These are phyloP conservation scores for Pantelozetes paolii DNA, from an alignment of 2,888 invertebrate genomes.

Conservation along the genomic window DNA sequence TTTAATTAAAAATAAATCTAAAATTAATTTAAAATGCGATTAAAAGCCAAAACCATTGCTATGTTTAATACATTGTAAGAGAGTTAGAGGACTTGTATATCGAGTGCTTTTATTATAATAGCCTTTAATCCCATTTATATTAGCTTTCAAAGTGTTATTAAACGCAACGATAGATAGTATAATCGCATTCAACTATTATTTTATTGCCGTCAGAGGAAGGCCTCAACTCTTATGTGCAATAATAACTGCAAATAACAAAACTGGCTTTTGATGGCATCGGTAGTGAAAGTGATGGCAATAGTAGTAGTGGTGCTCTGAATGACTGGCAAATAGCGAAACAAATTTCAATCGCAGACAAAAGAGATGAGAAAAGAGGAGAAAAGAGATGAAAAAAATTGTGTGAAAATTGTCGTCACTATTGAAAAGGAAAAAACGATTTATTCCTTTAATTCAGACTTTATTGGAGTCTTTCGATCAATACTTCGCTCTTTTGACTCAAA, in stretches of 20 bases:
- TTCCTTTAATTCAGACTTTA: neutral
- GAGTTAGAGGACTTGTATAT: neutral
- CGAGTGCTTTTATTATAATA: neutral
- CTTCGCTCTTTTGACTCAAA: neutral
- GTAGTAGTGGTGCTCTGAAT: neutral
- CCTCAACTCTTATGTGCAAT: slow-evolving; percentile 16
- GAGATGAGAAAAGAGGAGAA: slow-evolving; percentile 22
- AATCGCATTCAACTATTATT: slow-evolving; percentile 18
- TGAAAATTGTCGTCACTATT: neutral
- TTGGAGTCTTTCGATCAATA: neutral
- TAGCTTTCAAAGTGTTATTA: slow-evolving; percentile 37
- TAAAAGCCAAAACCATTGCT: slow-evolving; percentile 8
- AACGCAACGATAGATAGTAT: slow-evolving; percentile 1
- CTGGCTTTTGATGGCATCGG: slow-evolving; percentile 23
- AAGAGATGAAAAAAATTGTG: neutral
- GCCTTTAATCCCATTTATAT: slow-evolving; percentile 37
- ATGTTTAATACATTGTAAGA: neutral
- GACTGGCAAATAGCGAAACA: slow-evolving; percentile 29
- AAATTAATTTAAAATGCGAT: neutral
- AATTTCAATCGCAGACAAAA: slow-evolving; percentile 25
- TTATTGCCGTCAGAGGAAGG: slow-evolving; percentile 11
- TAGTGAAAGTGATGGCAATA: slow-evolving; percentile 7
- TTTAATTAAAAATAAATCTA: neutral
- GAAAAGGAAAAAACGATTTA: neutral
- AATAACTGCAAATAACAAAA: slow-evolving; percentile 1